Evolutionary conservation across 2,797 vertebrate genomes (phyloP).

Genomic region (Typhlichthys subterraneus): DNA sequence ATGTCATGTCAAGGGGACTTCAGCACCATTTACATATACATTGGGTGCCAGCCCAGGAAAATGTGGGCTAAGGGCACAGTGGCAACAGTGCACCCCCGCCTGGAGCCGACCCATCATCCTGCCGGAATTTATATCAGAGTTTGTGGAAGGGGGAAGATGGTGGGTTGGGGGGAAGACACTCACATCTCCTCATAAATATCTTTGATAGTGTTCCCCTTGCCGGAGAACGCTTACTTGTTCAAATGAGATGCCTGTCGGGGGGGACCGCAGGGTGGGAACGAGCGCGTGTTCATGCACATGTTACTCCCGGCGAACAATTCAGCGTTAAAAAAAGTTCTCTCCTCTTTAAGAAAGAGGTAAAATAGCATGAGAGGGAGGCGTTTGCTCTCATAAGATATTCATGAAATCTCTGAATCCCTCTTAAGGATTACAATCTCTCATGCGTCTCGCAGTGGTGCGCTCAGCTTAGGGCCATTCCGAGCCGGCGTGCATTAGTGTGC

Average conservation of each 20-base stretch:
- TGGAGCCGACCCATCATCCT: constrained; percentile 55
- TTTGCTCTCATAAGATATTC: constrained; percentile 71
- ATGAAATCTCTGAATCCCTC: constrained; percentile 74
- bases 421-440: constrained; percentile 77
- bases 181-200: constrained; percentile 10
- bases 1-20: constrained; percentile 43
- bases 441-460: constrained; percentile 59
- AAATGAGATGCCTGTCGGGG: constrained; percentile 56
- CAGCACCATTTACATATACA: constrained; percentile 6
- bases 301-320: constrained; percentile 62
- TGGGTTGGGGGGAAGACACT: constrained; percentile 18
- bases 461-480: constrained; percentile 54
- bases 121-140: constrained; percentile 24
- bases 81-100: constrained; percentile 14
- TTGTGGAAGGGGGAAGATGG: too few species aligned
- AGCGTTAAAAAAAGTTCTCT: constrained; percentile 48
- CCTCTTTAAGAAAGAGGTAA: constrained; percentile 35
- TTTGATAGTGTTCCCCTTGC: constrained; percentile 27
- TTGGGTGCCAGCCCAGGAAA: constrained; percentile 41
- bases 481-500: constrained; percentile 62
- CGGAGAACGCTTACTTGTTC: constrained; percentile 46
- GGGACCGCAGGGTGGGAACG: constrained; percentile 37
- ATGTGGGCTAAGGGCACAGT: constrained; percentile 48
- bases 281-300: constrained; percentile 49
- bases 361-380: constrained; percentile 29